Evolutionary conservation across 2,113 vertebrate species (phyloP).

Genomic region (Cyprinus carpio): DNA sequence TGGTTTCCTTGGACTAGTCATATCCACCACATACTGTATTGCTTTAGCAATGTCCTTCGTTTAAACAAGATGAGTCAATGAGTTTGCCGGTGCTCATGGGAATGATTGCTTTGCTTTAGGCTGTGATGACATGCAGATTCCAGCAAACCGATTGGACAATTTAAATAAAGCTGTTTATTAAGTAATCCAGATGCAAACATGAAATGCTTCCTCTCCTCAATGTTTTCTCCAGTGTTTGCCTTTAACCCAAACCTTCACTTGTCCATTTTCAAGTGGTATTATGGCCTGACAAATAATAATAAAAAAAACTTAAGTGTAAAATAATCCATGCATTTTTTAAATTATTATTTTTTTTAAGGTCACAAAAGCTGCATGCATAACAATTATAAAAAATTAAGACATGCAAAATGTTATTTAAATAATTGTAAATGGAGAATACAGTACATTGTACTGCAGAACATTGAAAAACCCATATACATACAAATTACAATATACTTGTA

Average conservation of each 20-base stretch:
- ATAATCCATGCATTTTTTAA: too few relatives aligned
- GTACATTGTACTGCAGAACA: too few relatives aligned
- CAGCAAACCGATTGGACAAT: background rate
- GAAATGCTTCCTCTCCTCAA: background rate
- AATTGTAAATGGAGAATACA: too few relatives aligned
- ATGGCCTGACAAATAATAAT: too few relatives aligned
- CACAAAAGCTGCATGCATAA: too few relatives aligned
- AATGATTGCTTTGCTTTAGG: background rate
- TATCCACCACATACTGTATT: background rate
- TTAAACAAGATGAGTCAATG: conserved; percentile 11
- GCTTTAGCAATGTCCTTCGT: background rate
- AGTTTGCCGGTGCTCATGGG: background rate
- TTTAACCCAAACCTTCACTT: background rate
- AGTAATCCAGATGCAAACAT: background rate
- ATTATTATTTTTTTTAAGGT: too few relatives aligned
- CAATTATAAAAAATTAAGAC: too few relatives aligned
- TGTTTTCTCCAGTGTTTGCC: background rate
- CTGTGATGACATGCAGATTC: background rate
- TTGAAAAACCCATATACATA: too few relatives aligned
- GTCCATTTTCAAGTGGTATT: too few relatives aligned
- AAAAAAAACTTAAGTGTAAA: too few relatives aligned
- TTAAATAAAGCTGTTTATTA: conserved; percentile 1
- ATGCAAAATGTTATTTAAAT: too few relatives aligned
- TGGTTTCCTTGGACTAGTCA: conserved; percentile 3
- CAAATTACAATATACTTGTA: background rate